Evolutionary conservation across 2,797 vertebrate species (phyloP), one percentile per base, ranked within the genome.

Genomic region (Melopsittacus undulatus): DNA sequence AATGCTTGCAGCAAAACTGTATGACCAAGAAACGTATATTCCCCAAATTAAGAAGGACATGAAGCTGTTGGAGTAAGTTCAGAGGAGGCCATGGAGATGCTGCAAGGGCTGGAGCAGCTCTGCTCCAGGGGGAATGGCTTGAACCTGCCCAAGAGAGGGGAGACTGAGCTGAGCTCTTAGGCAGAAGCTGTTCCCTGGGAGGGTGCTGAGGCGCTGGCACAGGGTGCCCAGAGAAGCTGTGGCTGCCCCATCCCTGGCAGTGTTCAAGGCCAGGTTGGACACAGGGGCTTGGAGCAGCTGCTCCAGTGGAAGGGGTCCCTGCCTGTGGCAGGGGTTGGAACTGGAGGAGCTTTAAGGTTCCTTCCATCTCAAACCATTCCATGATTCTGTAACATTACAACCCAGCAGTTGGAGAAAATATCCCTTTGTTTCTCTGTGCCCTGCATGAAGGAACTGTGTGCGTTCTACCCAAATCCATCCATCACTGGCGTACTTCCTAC

Each of bases 381-480:
- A 34, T 34, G 56, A 23, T 57, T 34, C 56, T 57, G 11, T 7
- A 34, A 34, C 34, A 57, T 34, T 24, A 57, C 9, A 16, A 51
- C 2, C 5, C 18, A 2, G 24, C 0, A 26, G 29, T 1, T 11
- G 54, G 32, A 85, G 26, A 32, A 86, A 86, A 69, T 3, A n/a
- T 7, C 30, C 38, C 32, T 57, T 38, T 3, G 22, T 20, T 6
- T 52, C 72, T 48, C 49, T 10, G 20, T 3, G 29, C n/a, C 63
- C 32, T 43, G 14, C 22, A 8, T 0, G 38, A 64, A 52, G 56
- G 2, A 66, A 61, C 13, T 5, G 3, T 13, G 7, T 0, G 24
- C 30, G 8, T 66, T 90, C 57, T 2, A 36, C 69, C 56, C 62
- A 52, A 62, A 67, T 12, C 57, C 43, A 34, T 6, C 54, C 29